phyloP scores from a whole-genome alignment of 2,113 vertebrate species.

The Galemys pyrenaicus region DNA sequence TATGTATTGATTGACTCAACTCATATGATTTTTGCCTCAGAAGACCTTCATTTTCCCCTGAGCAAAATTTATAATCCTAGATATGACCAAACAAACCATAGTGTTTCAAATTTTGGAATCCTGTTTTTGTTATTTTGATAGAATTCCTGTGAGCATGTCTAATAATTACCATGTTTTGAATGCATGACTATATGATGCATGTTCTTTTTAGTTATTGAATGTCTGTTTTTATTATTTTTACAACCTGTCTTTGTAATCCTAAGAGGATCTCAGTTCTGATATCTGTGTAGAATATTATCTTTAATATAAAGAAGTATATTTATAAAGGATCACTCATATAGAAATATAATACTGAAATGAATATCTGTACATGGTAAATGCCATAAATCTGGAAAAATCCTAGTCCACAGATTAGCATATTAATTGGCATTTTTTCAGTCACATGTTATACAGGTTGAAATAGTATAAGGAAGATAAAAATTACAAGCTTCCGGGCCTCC shows the following conservation, averaged over 20 bases:
- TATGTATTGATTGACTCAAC: neutral
- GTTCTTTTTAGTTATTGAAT: neutral
- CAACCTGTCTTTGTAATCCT: neutral
- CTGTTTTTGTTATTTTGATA: neutral
- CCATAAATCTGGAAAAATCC: neutral
- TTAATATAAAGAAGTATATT: slow-evolving; percentile 9
- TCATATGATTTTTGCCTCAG: neutral
- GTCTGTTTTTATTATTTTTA: neutral
- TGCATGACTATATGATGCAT: neutral
- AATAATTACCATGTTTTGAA: neutral
- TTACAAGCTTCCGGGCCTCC: neutral
- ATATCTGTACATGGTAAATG: neutral
- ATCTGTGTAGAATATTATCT: neutral
- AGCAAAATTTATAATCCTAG: neutral
- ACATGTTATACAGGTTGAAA: neutral
- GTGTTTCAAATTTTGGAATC: slow-evolving; percentile 16
- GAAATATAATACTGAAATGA: slow-evolving; percentile 6
- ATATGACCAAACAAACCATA: neutral
- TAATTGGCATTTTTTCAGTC: neutral
- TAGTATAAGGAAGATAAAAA: neutral
- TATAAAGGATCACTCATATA: neutral
- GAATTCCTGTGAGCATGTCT: neutral
- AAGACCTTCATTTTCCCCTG: neutral
- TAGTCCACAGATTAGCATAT: neutral
- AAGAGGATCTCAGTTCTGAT: slow-evolving; percentile 31